phyloP scores from a whole-genome alignment of 2,113 vertebrate genomes.

The Spea multiplicata region DNA sequence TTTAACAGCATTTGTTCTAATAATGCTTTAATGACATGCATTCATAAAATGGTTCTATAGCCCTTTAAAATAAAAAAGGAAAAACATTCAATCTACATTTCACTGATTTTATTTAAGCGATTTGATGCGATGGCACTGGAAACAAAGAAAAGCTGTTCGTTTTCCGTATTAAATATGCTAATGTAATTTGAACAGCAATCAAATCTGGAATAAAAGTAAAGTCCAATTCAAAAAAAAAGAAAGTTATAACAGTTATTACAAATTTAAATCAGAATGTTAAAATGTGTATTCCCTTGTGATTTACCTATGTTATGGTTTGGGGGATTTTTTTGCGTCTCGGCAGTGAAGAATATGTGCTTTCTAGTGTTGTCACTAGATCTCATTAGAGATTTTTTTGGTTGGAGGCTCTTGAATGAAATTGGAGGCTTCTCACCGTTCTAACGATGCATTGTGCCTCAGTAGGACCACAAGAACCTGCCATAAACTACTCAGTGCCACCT shows the following conservation, averaged over 20 bases:
- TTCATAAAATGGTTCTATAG: slow-evolving; percentile 18
- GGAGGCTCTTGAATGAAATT: too few species aligned
- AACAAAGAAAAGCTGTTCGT: slow-evolving; percentile 20
- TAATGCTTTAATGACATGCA: slow-evolving; percentile 31
- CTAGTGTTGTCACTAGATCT: too few species aligned
- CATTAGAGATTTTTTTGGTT: too few species aligned
- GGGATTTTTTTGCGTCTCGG: too few species aligned
- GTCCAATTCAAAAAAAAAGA: slow-evolving; percentile 39
- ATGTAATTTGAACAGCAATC: slow-evolving; percentile 48
- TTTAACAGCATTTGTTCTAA: slow-evolving; percentile 16
- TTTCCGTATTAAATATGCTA: slow-evolving; percentile 47
- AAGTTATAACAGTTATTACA: slow-evolving; percentile 45
- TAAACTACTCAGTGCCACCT: too few species aligned
- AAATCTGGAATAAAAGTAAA: slow-evolving; percentile 50
- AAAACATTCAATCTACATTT: slow-evolving; percentile 36
- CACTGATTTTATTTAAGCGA: slow-evolving; percentile 28
- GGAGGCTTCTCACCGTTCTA: too few species aligned
- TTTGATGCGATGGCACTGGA: slow-evolving; percentile 4
- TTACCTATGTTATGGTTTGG: background rate
- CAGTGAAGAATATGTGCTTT: too few species aligned
- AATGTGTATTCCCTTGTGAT: background rate
- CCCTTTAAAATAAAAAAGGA: slow-evolving; percentile 13
- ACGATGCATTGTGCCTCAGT: too few species aligned
- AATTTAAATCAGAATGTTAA: slow-evolving; percentile 46
- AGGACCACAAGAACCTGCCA: too few species aligned